Evolutionary conservation across 2,113 vertebrate species (phyloP).

Genomic region (Meriones unguiculatus): DNA sequence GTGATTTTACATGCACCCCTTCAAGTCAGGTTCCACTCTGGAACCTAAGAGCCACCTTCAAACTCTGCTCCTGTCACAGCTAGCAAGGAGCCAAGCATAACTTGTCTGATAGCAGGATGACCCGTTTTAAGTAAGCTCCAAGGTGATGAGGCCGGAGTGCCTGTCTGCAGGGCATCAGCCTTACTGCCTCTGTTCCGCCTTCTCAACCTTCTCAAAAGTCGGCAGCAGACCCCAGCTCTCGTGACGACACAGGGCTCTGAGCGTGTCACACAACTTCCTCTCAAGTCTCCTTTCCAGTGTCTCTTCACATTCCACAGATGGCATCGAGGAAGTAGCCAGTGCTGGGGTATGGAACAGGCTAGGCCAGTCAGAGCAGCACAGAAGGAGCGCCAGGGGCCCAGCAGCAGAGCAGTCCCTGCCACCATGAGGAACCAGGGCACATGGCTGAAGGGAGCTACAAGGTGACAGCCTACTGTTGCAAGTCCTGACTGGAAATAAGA

Average conservation of each 20-base stretch:
- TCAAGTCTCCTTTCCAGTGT: neutral
- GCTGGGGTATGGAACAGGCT: fast-evolving
- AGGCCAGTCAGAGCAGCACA: neutral
- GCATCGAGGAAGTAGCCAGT: neutral
- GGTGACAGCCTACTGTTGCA: neutral
- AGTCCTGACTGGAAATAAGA: neutral
- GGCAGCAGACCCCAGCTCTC: neutral
- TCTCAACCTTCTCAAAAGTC: neutral
- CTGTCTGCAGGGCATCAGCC: neutral
- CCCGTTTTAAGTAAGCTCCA: neutral
- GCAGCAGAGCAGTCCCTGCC: neutral
- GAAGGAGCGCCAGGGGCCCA: neutral
- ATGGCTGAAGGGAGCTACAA: neutral
- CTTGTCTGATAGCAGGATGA: neutral
- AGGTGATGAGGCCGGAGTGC: neutral
- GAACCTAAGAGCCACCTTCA: neutral
- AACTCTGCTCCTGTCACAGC: neutral
- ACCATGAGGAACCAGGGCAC: neutral
- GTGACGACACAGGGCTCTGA: neutral
- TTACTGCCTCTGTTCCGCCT: neutral
- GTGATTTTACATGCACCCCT: neutral
- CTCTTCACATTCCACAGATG: neutral
- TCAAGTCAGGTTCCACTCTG: too few species aligned
- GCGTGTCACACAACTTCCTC: neutral
- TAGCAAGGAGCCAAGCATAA: neutral